Evolutionary conservation across 53 echinoderm and acorn worm genomes (phyloP).

Genomic region (Hippasteria phrygiana): DNA sequence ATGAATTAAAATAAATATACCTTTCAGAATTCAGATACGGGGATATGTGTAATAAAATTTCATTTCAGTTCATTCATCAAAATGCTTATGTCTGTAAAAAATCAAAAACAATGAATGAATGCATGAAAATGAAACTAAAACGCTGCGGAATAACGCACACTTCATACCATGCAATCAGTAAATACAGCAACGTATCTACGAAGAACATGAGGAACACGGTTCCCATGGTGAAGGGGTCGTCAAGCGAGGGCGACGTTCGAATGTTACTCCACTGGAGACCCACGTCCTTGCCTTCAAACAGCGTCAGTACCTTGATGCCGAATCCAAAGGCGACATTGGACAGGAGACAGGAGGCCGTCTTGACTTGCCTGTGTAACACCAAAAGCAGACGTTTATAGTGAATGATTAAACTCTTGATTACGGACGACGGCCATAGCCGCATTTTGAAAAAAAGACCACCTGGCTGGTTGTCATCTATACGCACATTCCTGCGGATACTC

Average conservation of each 20-base stretch:
- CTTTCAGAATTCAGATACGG: too few relatives aligned
- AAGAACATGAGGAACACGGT: slow-evolving; percentile 82
- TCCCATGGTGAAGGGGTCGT: slow-evolving; percentile 83
- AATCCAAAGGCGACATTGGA: slow-evolving; percentile 89
- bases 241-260: slow-evolving; percentile 75
- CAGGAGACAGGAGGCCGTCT: slow-evolving; percentile 77
- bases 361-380: slow-evolving; percentile 63
- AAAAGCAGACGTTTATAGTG: background rate
- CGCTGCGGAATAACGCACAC: too few relatives aligned
- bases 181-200: slow-evolving; percentile 75
- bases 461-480: too few relatives aligned
- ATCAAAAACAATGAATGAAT: too few relatives aligned
- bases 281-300: slow-evolving; percentile 75
- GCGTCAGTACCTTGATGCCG: slow-evolving; percentile 75
- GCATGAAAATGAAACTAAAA: too few relatives aligned
- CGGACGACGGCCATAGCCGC: too few relatives aligned
- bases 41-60: too few relatives aligned
- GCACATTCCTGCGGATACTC: too few relatives aligned
- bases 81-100: background rate
- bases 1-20: too few relatives aligned
- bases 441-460: too few relatives aligned
- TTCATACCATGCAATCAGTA: slow-evolving; percentile 87
- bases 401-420: too few relatives aligned
- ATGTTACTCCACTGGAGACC: slow-evolving; percentile 85
- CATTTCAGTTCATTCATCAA: background rate